Evolutionary conservation across 2,797 vertebrate species (phyloP), one percentile per base, ranked within the genome.

Genomic region (Gallinago nigripennis): DNA sequence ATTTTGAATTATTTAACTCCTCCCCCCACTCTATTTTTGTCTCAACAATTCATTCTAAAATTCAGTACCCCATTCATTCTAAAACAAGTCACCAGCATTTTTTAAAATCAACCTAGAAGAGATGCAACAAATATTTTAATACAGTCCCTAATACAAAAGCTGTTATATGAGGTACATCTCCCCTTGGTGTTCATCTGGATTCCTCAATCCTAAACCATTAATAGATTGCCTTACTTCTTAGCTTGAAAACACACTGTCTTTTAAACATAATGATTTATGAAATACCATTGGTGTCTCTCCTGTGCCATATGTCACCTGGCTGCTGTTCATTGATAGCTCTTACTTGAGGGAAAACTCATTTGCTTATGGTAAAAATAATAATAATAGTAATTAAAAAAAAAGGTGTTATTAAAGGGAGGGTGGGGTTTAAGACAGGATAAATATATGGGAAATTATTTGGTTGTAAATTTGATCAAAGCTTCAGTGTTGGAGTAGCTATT

Each of bases 381-480:
- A 27, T 31, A 3, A n/a, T 33, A 21, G 16, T 43, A 43, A 41
- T 46, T 46, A 37, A 37, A 9, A 21, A 18, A 48, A 45, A 25
- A 25, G 5, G 2, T 24, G 3, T 69, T 39, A 8, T n/a, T 63
- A 48, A 60, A 14, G 19, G 28, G n/a, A 56, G 4, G 1, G 0
- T 56, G 25, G 6, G 28, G 24, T 81, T 93, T 81, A 75, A 81
- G 56, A 56, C 7, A 7, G 13, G 16, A 37, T 63, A 54, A 90
- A 54, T n/a, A 9, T 66, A 20, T 2, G 0, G 45, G 31, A 78
- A 95, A 57, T 72, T 41, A 43, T 28, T 73, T 88, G 39, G 6
- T 73, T 81, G 19, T 31, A 82, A 86, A 78, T 90, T 46, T 76
- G 41, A 57, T 81, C 28, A 83, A 56, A 69, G n/a, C n/a, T 76